phyloP scores from a whole-genome alignment of 1,140 invertebrate species.

The Chironomus tepperi region DNA sequence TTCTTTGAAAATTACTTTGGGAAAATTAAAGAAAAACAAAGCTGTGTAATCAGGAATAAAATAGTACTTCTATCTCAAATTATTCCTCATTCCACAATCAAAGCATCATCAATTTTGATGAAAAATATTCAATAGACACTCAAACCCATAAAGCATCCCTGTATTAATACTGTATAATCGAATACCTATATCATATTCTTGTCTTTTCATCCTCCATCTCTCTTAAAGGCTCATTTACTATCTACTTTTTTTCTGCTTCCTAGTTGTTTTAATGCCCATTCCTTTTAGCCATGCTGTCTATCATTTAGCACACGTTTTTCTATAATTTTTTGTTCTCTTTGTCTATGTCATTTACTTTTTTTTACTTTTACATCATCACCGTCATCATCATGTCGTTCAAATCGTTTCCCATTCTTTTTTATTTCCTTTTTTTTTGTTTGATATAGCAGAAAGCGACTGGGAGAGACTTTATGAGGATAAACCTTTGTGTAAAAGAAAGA shows the following conservation, averaged over 20 bases:
- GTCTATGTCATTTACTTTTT: slow-evolving; percentile 4
- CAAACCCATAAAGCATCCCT: too few relatives aligned
- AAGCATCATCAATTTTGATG: too few relatives aligned
- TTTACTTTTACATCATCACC: neutral
- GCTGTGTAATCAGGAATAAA: too few relatives aligned
- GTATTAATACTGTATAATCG: too few relatives aligned
- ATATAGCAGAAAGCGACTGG: neutral
- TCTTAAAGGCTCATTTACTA: too few relatives aligned
- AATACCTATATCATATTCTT: too few relatives aligned
- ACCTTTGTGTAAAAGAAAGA: neutral
- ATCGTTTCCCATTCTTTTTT: neutral
- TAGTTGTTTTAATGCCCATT: neutral
- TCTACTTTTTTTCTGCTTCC: neutral
- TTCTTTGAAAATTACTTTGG: too few relatives aligned
- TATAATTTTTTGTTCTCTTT: neutral
- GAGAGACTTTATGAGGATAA: neutral
- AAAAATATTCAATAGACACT: too few relatives aligned
- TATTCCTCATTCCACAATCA: too few relatives aligned
- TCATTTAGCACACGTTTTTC: neutral
- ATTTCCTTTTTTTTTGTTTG: neutral
- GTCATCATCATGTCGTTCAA: neutral
- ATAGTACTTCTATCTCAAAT: too few relatives aligned
- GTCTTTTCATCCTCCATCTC: too few relatives aligned
- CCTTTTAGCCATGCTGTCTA: neutral
- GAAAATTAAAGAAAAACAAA: too few relatives aligned